phyloP scores from a whole-genome alignment of 2,797 vertebrate genomes.

The Amblyraja radiata region DNA sequence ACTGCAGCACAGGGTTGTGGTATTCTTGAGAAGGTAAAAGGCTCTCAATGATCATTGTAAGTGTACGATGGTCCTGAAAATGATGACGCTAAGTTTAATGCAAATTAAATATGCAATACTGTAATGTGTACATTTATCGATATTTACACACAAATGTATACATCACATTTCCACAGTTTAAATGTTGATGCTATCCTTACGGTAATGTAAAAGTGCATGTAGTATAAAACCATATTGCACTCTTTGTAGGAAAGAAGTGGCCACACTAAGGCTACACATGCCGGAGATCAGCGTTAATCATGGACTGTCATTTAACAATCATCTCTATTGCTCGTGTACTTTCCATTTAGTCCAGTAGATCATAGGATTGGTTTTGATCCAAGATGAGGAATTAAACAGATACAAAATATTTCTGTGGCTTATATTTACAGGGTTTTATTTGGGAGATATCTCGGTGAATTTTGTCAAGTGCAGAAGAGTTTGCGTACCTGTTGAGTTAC shows the following conservation, averaged over 20 bases:
- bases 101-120: neutral
- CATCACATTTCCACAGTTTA: constrained; percentile 7
- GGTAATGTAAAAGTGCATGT: neutral
- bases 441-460: neutral
- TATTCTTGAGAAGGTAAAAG: neutral
- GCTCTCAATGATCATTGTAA: neutral
- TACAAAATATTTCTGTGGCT: constrained; percentile 20
- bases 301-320: neutral
- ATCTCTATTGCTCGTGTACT: neutral
- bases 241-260: neutral
- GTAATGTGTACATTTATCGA: constrained; percentile 24
- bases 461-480: neutral
- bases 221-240: constrained; percentile 19
- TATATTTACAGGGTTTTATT: neutral
- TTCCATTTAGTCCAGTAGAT: neutral
- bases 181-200: neutral
- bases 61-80: neutral
- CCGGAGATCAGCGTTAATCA: neutral
- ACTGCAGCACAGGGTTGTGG: neutral
- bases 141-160: constrained; percentile 28
- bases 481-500: constrained; percentile 2
- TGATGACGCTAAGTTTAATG: neutral
- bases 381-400: neutral
- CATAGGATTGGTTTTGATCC: neutral
- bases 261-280: neutral